phyloP scores from a whole-genome alignment of 2,797 vertebrate genomes.

The Meriones psammophilus region DNA sequence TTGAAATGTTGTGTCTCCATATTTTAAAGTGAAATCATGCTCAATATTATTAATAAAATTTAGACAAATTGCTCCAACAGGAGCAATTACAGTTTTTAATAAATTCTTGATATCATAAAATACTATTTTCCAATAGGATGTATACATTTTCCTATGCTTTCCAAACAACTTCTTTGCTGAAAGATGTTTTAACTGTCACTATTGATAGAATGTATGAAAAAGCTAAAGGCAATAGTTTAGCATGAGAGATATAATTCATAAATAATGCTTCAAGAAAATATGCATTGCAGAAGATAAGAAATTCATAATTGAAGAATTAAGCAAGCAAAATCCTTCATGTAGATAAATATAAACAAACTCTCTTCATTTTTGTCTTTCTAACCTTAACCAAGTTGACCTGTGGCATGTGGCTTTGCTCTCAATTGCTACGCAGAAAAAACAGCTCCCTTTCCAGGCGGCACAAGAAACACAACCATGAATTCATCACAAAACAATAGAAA shows the following conservation, averaged over 20 bases:
- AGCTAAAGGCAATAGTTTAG: not conserved
- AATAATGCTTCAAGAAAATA: not conserved
- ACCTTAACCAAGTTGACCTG: not conserved
- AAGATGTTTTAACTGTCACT: not conserved
- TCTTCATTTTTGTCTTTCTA: not conserved
- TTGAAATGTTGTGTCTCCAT: no score
- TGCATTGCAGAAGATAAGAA: not conserved
- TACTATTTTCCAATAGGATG: not conserved
- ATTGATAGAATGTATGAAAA: not conserved
- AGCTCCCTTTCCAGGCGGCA: conserved; percentile 12
- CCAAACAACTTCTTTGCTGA: not conserved
- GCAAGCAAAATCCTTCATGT: not conserved
- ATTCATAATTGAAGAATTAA: not conserved
- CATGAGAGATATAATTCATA: not conserved
- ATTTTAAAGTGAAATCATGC: not conserved
- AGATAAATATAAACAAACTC: conserved; percentile 12
- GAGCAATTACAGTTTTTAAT: not conserved
- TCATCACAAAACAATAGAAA: conserved; percentile 3
- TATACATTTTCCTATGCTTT: not conserved
- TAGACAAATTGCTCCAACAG: not conserved
- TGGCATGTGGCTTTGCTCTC: not conserved
- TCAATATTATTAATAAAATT: not conserved
- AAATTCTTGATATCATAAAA: not conserved
- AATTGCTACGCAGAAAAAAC: conserved; percentile 9
- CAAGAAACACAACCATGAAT: conserved; percentile 35